Evolutionary conservation across 2,888 invertebrate species (phyloP).

Genomic region (Meandrusa payeni): DNA sequence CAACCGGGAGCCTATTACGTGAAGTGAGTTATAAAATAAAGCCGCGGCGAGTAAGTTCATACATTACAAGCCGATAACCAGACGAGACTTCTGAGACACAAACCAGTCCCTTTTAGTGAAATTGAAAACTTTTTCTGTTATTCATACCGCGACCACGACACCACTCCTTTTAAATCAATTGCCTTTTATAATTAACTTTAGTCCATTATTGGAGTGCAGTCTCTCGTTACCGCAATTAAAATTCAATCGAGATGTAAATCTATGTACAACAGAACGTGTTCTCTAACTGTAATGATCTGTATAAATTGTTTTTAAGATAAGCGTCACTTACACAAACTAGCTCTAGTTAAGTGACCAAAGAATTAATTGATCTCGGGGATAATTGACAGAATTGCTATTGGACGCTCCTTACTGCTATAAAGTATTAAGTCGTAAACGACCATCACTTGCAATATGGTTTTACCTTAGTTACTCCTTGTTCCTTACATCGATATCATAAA

Average conservation of each 20-base stretch:
- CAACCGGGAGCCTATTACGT: slow-evolving; percentile 70
- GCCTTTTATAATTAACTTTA: slow-evolving; percentile 80
- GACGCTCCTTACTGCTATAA: neutral
- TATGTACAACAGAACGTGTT: slow-evolving; percentile 61
- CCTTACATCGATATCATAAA: too few species aligned
- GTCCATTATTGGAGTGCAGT: slow-evolving; percentile 71
- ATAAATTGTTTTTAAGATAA: slow-evolving; percentile 54
- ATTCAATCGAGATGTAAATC: slow-evolving; percentile 73
- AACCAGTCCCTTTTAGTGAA: slow-evolving; percentile 82
- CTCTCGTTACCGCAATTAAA: slow-evolving; percentile 72
- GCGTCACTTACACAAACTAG: slow-evolving; percentile 25
- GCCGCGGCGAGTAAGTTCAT: slow-evolving; percentile 75
- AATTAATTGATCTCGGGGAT: slow-evolving; percentile 12
- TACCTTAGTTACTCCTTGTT: too few species aligned
- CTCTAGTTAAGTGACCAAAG: slow-evolving; percentile 11
- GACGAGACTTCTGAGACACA: slow-evolving; percentile 80
- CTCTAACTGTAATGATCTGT: slow-evolving; percentile 54
- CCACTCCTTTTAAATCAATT: slow-evolving; percentile 78
- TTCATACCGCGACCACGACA: slow-evolving; percentile 75
- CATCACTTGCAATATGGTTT: too few species aligned
- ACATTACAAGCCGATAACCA: slow-evolving; percentile 81
- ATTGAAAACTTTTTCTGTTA: slow-evolving; percentile 82
- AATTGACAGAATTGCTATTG: slow-evolving; percentile 1
- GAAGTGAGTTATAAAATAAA: slow-evolving; percentile 80
- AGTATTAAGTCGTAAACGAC: too few species aligned